phyloP scores from a whole-genome alignment of 2,113 vertebrate species.

The Euleptes europaea region DNA sequence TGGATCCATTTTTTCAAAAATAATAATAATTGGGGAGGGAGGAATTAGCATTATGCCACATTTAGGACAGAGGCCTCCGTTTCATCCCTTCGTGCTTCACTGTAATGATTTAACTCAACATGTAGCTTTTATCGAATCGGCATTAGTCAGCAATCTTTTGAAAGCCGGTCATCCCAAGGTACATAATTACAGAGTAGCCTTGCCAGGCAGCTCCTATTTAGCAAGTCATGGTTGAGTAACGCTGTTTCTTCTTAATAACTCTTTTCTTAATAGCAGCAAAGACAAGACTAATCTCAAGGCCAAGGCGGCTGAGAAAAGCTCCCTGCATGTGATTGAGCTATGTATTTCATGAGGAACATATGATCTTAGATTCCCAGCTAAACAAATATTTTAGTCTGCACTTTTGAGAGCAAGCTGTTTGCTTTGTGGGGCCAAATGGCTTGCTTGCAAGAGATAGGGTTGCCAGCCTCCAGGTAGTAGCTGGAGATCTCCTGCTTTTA shows the following conservation, averaged over 20 bases:
- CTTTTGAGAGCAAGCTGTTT: neutral
- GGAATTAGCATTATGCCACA: neutral
- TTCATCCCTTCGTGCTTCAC: neutral
- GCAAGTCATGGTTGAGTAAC: neutral
- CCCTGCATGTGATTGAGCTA: neutral
- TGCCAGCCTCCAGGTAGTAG: too few species aligned
- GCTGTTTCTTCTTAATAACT: slow-evolving; percentile 11
- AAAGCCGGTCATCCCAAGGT: slow-evolving; percentile 1
- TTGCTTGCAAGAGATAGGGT: slow-evolving; percentile 20
- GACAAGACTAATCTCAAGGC: neutral
- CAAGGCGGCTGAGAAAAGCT: neutral
- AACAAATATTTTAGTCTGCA: neutral
- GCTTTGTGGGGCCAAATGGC: neutral
- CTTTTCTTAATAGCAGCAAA: slow-evolving; percentile 2
- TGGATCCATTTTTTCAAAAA: neutral
- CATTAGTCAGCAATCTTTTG: slow-evolving; percentile 8
- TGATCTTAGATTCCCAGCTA: neutral
- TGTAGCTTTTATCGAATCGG: neutral
- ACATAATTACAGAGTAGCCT: slow-evolving; percentile 8
- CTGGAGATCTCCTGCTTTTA: too few species aligned
- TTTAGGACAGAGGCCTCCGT: neutral
- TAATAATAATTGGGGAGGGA: neutral
- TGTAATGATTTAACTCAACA: slow-evolving; percentile 5
- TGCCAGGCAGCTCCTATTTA: neutral
- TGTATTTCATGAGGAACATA: neutral